Conservation (phyloP, 2,797 vertebrate genomes). For the Chaetophractus vellerosus region DNA sequence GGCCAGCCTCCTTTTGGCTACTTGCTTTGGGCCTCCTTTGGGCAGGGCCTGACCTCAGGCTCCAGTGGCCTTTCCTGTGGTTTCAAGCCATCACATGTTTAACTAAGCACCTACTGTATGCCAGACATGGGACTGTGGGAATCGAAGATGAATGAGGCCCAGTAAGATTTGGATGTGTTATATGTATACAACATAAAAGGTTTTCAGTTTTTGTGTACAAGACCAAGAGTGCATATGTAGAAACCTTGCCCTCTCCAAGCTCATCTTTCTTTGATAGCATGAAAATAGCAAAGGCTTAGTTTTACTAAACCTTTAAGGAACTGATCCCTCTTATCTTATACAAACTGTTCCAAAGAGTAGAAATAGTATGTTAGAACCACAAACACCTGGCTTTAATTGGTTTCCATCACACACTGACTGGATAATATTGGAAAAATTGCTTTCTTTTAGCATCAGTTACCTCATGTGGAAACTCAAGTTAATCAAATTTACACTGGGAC, state of each 20-base stretch:
- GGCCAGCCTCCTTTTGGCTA: neutral
- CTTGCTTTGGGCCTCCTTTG: neutral
- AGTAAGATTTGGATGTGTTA: neutral
- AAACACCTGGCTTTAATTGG: constrained; percentile 31
- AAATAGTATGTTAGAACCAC: constrained; percentile 21
- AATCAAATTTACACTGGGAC: constrained; percentile 12
- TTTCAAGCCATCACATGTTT: neutral
- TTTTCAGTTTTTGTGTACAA: neutral
- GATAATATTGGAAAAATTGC: constrained; percentile 44
- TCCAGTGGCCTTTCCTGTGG: neutral
- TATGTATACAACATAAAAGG: neutral
- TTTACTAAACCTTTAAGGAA: neutral
- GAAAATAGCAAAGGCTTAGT: neutral
- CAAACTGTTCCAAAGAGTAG: neutral
- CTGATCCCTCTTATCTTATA: neutral
- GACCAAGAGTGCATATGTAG: neutral
- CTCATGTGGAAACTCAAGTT: constrained; percentile 56
- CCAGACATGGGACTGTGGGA: neutral
- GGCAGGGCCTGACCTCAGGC: neutral
- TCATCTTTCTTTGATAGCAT: neutral
- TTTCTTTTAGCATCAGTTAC: constrained; percentile 65
- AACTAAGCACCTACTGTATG: neutral
- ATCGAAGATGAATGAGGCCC: neutral
- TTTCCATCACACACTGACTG: neutral
- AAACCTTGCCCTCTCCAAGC: neutral